A percentile compares a stretch with the other conserved stretches of the same genome.
These are phyloP conservation scores for Drosophila sturtevanti DNA, from an alignment of 1,140 invertebrate species.

Conservation along the genomic window DNA sequence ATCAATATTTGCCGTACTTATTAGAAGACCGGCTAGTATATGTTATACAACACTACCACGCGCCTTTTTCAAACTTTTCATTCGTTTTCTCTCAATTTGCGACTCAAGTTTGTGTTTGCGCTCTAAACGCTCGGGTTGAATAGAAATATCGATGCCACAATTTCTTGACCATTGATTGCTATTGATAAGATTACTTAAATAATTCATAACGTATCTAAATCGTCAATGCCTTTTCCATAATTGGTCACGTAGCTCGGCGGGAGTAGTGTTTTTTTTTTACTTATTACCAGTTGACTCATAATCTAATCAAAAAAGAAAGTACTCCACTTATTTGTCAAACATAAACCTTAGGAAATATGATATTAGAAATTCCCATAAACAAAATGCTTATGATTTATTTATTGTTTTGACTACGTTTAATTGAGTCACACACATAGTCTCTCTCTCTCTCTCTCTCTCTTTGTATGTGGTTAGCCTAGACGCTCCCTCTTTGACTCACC, in stretches of 20 bases:
- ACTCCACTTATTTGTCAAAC: neutral
- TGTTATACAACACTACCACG: slow-evolving; percentile 36
- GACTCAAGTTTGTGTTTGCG: slow-evolving; percentile 26
- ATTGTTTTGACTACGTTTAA: slow-evolving; percentile 1
- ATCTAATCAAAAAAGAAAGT: slow-evolving; percentile 1
- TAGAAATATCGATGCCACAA: slow-evolving; percentile 2
- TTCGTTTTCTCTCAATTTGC: neutral
- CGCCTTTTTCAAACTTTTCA: slow-evolving; percentile 3
- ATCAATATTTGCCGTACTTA: slow-evolving; percentile 16
- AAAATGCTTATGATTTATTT: slow-evolving; percentile 9
- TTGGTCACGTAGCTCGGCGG: slow-evolving; percentile 65
- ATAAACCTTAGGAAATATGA: neutral
- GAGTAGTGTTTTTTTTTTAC: slow-evolving; percentile 3
- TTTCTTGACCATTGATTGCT: slow-evolving; percentile 10
- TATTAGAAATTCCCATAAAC: slow-evolving; percentile 4
- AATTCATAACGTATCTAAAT: neutral
- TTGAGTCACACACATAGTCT: neutral
- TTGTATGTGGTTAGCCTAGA: neutral
- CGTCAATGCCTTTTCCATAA: slow-evolving; percentile 17
- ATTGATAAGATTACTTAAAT: slow-evolving; percentile 39
- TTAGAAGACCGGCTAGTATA: slow-evolving; percentile 26
- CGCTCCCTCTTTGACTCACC: neutral
- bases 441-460: slow-evolving; percentile 10
- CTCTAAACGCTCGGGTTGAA: slow-evolving; percentile 15
- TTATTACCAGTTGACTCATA: slow-evolving; percentile 17